Conservation (phyloP, 2,797 vertebrate species). For the Poecilia velifera region DNA sequence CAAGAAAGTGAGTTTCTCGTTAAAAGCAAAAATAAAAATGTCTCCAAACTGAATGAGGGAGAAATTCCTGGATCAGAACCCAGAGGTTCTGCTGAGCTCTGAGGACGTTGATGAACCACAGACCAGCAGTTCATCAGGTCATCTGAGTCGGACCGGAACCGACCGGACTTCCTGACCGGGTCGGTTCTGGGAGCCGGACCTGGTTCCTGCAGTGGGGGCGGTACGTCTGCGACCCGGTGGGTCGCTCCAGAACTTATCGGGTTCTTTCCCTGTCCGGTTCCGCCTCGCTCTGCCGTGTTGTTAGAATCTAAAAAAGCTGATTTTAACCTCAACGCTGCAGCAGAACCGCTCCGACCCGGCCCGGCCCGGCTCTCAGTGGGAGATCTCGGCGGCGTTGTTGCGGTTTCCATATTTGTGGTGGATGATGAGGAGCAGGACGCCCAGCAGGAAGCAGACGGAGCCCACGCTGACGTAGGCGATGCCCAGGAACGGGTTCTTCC, state of each 20-base stretch:
- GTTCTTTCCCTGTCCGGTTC: background rate
- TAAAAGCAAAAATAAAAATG: background rate
- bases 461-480: slow-evolving; percentile 97
- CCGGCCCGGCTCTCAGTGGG: slow-evolving; percentile 79
- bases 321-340: background rate
- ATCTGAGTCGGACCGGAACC: too few relatives aligned
- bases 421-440: slow-evolving; percentile 93
- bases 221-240: background rate
- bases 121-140: too few relatives aligned
- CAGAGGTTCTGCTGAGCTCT: too few relatives aligned
- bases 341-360: background rate
- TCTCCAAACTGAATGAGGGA: background rate
- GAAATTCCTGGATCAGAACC: background rate
- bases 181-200: background rate
- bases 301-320: background rate
- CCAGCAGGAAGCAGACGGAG: slow-evolving; percentile 95
- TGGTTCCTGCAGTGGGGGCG: background rate
- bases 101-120: too few relatives aligned
- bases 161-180: background rate
- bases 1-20: too few relatives aligned
- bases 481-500: slow-evolving; percentile 98
- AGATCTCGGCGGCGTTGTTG: slow-evolving; percentile 90
- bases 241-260: background rate
- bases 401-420: slow-evolving; percentile 97
- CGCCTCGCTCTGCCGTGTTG: background rate